These are phyloP conservation scores for Protomyctophum bolini DNA, from an alignment of 2,113 vertebrate genomes.

Conservation along the genomic window DNA sequence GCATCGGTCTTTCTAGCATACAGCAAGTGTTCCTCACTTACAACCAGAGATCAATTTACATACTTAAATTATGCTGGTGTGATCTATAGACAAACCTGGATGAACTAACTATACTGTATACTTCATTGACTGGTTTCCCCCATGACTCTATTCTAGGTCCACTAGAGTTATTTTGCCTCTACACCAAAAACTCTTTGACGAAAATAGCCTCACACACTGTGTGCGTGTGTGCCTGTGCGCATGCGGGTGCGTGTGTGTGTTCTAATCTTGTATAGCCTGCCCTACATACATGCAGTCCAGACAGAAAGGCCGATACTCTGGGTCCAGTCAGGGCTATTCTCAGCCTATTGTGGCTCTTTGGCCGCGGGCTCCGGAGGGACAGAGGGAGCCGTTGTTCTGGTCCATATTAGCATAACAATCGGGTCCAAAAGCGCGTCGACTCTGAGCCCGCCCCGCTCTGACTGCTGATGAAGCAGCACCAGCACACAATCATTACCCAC, in stretches of 20 bases:
- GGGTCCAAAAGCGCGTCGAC: conserved; percentile 62
- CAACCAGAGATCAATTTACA: no score
- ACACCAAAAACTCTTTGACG: no score
- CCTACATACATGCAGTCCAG: not conserved
- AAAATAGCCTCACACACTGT: no score
- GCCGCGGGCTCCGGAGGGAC: conserved; percentile 38
- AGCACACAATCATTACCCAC: conserved; percentile 62
- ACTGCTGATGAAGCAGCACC: conserved; percentile 58
- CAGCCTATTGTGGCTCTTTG: conserved; percentile 53
- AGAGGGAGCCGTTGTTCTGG: conserved; percentile 63
- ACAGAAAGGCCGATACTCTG: conserved; percentile 46
- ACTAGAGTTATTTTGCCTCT: no score
- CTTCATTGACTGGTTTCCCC: no score
- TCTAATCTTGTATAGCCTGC: not conserved
- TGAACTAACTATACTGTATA: not conserved
- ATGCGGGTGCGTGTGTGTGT: not conserved
- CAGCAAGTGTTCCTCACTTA: no score
- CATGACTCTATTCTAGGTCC: no score
- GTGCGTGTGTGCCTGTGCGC: no score
- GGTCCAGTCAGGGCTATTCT: conserved; percentile 43
- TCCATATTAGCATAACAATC: conserved; percentile 73
- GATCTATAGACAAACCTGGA: not conserved
- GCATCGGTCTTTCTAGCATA: not conserved
- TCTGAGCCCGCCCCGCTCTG: conserved; percentile 42
- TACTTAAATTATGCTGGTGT: no score